Evolutionary conservation across 2,797 vertebrate species (phyloP).

Genomic region (Bucorvus abyssinicus): DNA sequence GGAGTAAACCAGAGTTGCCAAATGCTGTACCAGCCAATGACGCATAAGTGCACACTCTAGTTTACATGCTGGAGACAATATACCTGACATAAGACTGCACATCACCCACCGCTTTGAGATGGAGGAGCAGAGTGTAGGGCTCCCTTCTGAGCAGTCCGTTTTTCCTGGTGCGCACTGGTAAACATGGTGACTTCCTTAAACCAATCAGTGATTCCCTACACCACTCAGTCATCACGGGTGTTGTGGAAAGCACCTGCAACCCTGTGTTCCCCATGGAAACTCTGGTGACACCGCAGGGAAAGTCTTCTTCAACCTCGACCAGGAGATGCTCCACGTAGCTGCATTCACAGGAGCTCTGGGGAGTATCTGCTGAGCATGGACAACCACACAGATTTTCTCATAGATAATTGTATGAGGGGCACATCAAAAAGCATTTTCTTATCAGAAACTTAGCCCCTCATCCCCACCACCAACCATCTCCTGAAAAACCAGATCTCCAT

Average conservation of each 20-base stretch:
- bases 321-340: rapidly evolving
- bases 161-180: neutral
- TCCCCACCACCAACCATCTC: neutral
- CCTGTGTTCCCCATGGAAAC: neutral
- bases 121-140: neutral
- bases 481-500: neutral
- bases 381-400: neutral
- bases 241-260: neutral
- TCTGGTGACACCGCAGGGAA: neutral
- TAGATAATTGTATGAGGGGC: neutral
- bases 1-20: neutral
- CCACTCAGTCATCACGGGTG: neutral
- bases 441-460: neutral
- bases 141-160: neutral
- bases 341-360: rapidly evolving
- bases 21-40: neutral
- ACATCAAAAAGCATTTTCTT: neutral
- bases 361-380: neutral
- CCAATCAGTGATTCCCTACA: neutral
- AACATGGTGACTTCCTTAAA: neutral
- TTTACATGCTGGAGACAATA: rapidly evolving
- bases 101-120: neutral
- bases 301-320: neutral
- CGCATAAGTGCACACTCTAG: rapidly evolving
- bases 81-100: rapidly evolving